These are phyloP conservation scores for Thaumetopoea pityocampa DNA, from an alignment of 1,140 invertebrate species.

Conservation along the genomic window DNA sequence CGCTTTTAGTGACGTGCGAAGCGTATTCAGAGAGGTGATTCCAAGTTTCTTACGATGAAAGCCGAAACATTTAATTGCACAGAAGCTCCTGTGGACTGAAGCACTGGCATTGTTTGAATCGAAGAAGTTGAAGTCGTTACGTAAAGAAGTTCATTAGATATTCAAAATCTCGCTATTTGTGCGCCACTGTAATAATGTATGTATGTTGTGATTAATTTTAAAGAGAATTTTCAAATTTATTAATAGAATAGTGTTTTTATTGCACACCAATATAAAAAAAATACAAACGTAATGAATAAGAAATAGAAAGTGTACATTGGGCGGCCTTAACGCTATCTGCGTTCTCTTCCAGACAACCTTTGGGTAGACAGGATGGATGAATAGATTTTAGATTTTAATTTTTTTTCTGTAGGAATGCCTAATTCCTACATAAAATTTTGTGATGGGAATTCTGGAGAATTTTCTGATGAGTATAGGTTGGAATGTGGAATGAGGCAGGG, in stretches of 20 bases:
- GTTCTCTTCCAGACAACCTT: too few relatives aligned
- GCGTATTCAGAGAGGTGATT: conserved; percentile 44
- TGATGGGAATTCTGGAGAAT: too few relatives aligned
- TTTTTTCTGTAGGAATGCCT: too few relatives aligned
- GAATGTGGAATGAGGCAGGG: too few relatives aligned
- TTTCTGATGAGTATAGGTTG: too few relatives aligned
- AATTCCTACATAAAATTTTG: too few relatives aligned
- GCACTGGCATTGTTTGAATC: conserved; percentile 40
- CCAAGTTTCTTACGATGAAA: conserved; percentile 55
- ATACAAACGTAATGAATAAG: too few relatives aligned
- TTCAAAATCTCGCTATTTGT: conserved; percentile 51
- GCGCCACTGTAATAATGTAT: conserved; percentile 34
- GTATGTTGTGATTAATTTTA: conserved; percentile 46
- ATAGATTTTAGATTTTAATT: too few relatives aligned
- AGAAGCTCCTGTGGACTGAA: conserved; percentile 29
- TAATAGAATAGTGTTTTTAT: conserved; percentile 29
- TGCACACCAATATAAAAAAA: too few relatives aligned
- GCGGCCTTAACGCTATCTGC: too few relatives aligned
- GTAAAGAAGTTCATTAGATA: conserved; percentile 54
- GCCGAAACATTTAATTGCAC: conserved; percentile 61
- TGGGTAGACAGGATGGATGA: background rate
- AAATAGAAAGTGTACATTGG: conserved; percentile 19
- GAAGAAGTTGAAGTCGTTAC: conserved; percentile 29
- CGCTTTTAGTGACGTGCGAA: conserved; percentile 22
- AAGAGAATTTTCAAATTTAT: conserved; percentile 33